Evolutionary conservation across 2,888 invertebrate genomes (phyloP), one percentile per base, ranked within the genome.

Genomic region (Temnothorax unifasciatus): DNA sequence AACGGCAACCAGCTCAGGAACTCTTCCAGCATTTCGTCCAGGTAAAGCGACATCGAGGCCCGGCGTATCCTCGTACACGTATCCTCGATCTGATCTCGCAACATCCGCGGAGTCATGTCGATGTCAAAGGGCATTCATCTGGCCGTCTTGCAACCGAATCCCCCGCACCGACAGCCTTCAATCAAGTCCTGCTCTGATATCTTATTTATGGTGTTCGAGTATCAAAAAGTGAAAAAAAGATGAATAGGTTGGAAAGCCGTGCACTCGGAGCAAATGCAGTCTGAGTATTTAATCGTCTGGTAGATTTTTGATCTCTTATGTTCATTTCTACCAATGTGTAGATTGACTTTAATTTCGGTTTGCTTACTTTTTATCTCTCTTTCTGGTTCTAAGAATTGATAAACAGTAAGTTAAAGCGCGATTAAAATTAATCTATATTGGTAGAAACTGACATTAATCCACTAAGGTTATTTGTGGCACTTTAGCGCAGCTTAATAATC

Each of bases 1-100:
- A 88, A 86, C 82, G 88, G 84, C 69, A 89, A 90, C 84, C 92
- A 93, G 61, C 92, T 93, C 69, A 90, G 91, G 83, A 92, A 91
- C 86, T 86, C 90, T 25, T 89, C 93, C 2, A 90, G 89, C 54
- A 79, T 90, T 52, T 68, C 90, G 52, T 77, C 89, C 38, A 92
- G 92, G 94, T 93, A 90, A 85, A 54, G n/a, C n/a, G 34, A n/a
- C 34, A 25, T 75, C 73, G 34, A 54, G 1, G 47, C 44, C 44
- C 3, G 59, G 29, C n/a, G n/a, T 77, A 5, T 52, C n/a, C n/a
- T n/a, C 29, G 25, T 29, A 5, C 8, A 9, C 4, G 15, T 15
- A 15, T 9, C 2, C 4, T 54, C 25, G 6, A 9, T 54, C 21
- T 18, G 13, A 6, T n/a, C 9, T 34, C 63, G 61, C n/a, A 61